Evolutionary conservation across 2,113 vertebrate genomes (phyloP).

Genomic region (Phyllopteryx taeniolatus): DNA sequence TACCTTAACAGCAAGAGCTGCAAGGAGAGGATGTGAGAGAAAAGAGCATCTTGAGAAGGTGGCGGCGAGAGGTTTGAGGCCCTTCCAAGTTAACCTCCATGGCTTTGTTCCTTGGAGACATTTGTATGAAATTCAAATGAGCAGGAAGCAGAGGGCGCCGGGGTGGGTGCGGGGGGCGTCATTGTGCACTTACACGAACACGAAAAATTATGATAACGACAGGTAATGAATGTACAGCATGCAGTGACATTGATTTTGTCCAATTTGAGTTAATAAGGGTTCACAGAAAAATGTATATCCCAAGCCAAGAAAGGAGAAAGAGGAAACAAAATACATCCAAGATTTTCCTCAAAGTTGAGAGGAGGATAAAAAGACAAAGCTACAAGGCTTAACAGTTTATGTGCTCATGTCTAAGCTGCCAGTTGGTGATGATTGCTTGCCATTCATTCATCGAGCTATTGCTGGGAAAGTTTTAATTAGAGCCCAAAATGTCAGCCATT

Average conservation of each 20-base stretch:
- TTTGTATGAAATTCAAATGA: constrained; percentile 69
- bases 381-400: constrained; percentile 32
- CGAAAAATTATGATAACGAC: constrained; percentile 65
- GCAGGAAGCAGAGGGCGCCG: constrained; percentile 39
- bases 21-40: constrained; percentile 48
- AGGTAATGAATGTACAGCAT: constrained; percentile 69
- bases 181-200: constrained; percentile 61
- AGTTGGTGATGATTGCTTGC: constrained; percentile 70
- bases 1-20: constrained; percentile 54
- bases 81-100: constrained; percentile 50
- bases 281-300: constrained; percentile 52
- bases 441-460: constrained; percentile 61
- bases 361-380: constrained; percentile 37
- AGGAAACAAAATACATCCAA: constrained; percentile 35
- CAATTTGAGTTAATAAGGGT: constrained; percentile 66
- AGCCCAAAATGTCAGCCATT: constrained; percentile 74
- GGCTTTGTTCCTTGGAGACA: constrained; percentile 67
- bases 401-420: constrained; percentile 48
- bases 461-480: constrained; percentile 73
- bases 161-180: constrained; percentile 13
- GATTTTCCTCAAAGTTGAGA: constrained; percentile 26
- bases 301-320: constrained; percentile 40
- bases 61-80: constrained; percentile 46
- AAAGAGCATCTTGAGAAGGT: constrained; percentile 51
- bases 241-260: constrained; percentile 54